Evolutionary conservation across 92 coral and sea anemone species (phyloP).

Genomic region (Chrysogorgia sp.): DNA sequence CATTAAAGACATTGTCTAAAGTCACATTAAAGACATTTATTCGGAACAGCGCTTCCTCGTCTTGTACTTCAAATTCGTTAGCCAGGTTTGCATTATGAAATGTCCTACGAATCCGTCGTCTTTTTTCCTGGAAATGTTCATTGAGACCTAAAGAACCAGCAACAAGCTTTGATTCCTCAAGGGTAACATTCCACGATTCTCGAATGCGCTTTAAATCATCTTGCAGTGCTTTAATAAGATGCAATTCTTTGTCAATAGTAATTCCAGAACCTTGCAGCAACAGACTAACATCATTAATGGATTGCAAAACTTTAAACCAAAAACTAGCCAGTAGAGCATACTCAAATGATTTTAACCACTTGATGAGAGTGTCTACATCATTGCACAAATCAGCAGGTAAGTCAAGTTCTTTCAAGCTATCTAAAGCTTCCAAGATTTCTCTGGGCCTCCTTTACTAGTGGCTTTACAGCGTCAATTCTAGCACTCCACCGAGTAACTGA

Average conservation of each 20-base stretch:
- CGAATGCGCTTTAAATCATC: slow-evolving; percentile 20
- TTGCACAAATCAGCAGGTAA: slow-evolving; percentile 28
- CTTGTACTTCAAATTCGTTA: not conserved
- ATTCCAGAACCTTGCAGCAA: slow-evolving; percentile 26
- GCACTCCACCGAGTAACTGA: not conserved
- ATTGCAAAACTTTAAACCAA: slow-evolving; percentile 26
- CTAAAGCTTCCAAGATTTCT: slow-evolving; percentile 2
- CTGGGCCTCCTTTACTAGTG: no score
- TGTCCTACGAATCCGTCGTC: not conserved
- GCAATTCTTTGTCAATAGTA: slow-evolving; percentile 13
- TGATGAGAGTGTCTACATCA: slow-evolving; percentile 18
- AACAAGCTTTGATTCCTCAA: slow-evolving; percentile 33
- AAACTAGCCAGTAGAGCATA: slow-evolving; percentile 12
- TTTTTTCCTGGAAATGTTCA: slow-evolving; percentile 5
- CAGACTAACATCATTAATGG: slow-evolving; percentile 18
- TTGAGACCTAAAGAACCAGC: slow-evolving; percentile 9
- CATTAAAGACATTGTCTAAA: slow-evolving; percentile 5
- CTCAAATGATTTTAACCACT: slow-evolving; percentile 18
- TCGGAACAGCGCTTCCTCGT: slow-evolving; percentile 8
- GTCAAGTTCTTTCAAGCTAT: slow-evolving; percentile 10
- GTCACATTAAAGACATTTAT: slow-evolving; percentile 15
- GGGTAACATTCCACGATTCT: slow-evolving; percentile 10
- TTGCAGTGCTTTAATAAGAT: slow-evolving; percentile 10
- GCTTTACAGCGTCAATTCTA: no score
- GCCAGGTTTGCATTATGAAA: not conserved